A percentile compares a stretch with the other conserved stretches of the same genome.
phyloP scores from a whole-genome alignment of 2,113 vertebrate species.

The Phyllostomus hastatus region DNA sequence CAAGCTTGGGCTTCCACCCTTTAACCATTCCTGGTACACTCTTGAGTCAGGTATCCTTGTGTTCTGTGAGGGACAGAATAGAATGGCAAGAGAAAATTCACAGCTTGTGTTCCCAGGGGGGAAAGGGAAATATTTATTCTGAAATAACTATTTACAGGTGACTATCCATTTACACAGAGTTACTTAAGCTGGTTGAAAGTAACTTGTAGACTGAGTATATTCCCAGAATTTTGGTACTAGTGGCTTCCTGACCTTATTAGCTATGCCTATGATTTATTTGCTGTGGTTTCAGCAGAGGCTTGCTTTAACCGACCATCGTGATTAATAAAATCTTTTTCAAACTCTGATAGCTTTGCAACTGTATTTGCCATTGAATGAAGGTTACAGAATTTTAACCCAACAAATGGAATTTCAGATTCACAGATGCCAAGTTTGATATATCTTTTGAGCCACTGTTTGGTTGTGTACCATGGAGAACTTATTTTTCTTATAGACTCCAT shows the following conservation, averaged over 20 bases:
- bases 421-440: background rate
- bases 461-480: background rate
- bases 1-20: background rate
- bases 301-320: background rate
- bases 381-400: conserved; percentile 22
- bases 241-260: background rate
- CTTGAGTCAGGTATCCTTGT: background rate
- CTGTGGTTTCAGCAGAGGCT: conserved; percentile 42
- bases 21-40: background rate
- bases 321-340: conserved; percentile 49
- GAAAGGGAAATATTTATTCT: background rate
- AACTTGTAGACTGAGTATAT: background rate
- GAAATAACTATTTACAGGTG: background rate
- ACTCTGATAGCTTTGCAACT: conserved; percentile 13
- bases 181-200: background rate
- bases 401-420: conserved; percentile 1
- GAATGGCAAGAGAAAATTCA: background rate
- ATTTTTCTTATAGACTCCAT: conserved; percentile 14
- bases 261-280: conserved; percentile 38
- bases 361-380: conserved; percentile 17
- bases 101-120: background rate
- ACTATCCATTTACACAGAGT: conserved; percentile 3
- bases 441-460: background rate
- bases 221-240: background rate
- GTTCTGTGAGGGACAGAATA: background rate